Evolutionary conservation across 2,888 invertebrate genomes (phyloP).

Genomic region (Zygogramma bicolorata): DNA sequence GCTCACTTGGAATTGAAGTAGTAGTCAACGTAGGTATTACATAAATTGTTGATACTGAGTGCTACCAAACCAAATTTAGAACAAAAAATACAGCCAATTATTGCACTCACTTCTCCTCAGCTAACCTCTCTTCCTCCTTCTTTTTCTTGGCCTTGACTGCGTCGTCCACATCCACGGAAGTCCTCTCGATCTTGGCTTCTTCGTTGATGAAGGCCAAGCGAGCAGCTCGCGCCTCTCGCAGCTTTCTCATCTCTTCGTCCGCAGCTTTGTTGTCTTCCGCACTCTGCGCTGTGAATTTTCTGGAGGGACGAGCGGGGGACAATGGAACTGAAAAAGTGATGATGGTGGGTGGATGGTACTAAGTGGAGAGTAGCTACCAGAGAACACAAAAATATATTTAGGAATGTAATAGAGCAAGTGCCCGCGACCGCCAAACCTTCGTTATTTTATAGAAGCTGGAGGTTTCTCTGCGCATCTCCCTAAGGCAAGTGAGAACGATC

Average conservation of each 20-base stretch:
- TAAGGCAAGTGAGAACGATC: too few species aligned
- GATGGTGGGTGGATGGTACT: not conserved
- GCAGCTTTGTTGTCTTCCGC: slow-evolving; percentile 65
- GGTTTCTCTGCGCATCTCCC: too few species aligned
- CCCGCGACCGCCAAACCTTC: too few species aligned
- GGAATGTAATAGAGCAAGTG: too few species aligned
- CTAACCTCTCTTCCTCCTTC: slow-evolving; percentile 71
- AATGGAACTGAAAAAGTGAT: slow-evolving; percentile 63
- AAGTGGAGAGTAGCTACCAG: not conserved
- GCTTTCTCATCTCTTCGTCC: slow-evolving; percentile 66
- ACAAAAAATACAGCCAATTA: slow-evolving; percentile 22
- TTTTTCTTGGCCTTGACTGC: slow-evolving; percentile 70
- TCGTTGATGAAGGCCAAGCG: slow-evolving; percentile 73
- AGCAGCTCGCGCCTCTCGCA: slow-evolving; percentile 75
- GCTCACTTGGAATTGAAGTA: too few species aligned
- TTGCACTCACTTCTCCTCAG: slow-evolving; percentile 71
- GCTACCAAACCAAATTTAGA: slow-evolving; percentile 22
- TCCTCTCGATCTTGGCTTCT: slow-evolving; percentile 61
- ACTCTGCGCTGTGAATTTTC: slow-evolving; percentile 73
- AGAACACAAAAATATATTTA: too few species aligned
- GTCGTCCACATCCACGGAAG: slow-evolving; percentile 64
- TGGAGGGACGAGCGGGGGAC: slow-evolving; percentile 77
- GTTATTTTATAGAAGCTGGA: too few species aligned
- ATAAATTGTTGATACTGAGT: not conserved
- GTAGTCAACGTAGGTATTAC: not conserved